Evolutionary conservation across 2,797 vertebrate genomes (phyloP).

Genomic region (Dryobates pubescens): DNA sequence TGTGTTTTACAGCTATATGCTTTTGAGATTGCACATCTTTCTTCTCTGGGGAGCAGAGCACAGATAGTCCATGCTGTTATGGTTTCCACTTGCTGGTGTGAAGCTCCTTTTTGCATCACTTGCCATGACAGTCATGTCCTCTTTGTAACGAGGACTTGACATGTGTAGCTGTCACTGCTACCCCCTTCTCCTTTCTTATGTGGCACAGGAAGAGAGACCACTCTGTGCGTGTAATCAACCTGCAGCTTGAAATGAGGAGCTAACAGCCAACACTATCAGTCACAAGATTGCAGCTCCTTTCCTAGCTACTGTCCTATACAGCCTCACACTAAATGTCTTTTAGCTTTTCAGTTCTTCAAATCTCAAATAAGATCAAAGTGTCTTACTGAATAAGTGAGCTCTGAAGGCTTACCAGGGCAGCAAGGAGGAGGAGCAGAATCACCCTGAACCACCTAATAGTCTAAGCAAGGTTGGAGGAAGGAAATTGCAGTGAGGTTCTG

Average conservation of each 20-base stretch:
- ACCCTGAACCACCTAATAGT: not conserved
- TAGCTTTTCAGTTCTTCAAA: not conserved
- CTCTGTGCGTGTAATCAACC: not conserved
- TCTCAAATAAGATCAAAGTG: not conserved
- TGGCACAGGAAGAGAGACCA: accelerated
- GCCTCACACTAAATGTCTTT: not conserved
- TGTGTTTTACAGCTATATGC: not conserved
- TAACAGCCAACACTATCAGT: not conserved
- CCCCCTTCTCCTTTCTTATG: not conserved
- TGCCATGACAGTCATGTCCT: not conserved
- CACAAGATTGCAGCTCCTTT: not conserved
- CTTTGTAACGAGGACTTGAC: not conserved
- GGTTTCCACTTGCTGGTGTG: not conserved
- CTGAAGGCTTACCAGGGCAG: not conserved
- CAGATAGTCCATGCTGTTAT: not conserved
- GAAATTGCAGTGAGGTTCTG: not conserved
- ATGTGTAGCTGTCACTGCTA: not conserved
- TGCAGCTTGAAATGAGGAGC: not conserved
- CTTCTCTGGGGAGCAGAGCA: not conserved
- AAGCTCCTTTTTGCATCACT: not conserved
- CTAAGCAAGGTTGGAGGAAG: not conserved
- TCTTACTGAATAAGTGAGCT: not conserved
- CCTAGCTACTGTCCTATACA: not conserved
- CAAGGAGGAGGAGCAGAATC: not conserved
- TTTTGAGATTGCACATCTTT: not conserved